phyloP scores from a whole-genome alignment of 1,140 invertebrate species.

The Meteorus sp. region DNA sequence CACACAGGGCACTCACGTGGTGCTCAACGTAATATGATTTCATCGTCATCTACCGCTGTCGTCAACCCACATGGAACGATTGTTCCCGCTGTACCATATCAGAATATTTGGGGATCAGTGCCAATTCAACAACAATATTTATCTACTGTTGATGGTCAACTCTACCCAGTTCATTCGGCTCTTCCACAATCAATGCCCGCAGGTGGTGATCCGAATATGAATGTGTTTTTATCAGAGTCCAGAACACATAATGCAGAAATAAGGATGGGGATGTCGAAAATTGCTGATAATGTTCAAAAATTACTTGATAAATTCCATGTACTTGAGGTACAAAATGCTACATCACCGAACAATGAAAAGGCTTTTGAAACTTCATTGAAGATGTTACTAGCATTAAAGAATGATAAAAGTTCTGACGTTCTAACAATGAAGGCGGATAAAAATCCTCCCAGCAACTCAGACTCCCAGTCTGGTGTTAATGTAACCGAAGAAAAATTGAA shows the following conservation, averaged over 20 bases:
- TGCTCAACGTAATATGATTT: too few relatives aligned
- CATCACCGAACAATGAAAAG: constrained; percentile 37
- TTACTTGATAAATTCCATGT: constrained; percentile 53
- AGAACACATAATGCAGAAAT: constrained; percentile 56
- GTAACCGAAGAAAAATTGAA: constrained; percentile 20
- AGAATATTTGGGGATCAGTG: too few relatives aligned
- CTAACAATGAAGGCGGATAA: neutral
- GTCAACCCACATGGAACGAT: constrained; percentile 31
- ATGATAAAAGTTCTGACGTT: constrained; percentile 5
- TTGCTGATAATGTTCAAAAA: constrained; percentile 57
- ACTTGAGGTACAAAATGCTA: constrained; percentile 48
- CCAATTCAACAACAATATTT: constrained; percentile 41
- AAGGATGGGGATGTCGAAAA: constrained; percentile 54
- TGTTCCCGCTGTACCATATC: constrained; percentile 15
- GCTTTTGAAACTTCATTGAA: constrained; percentile 41
- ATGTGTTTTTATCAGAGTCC: constrained; percentile 53
- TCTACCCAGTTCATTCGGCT: constrained; percentile 37
- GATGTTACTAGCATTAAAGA: constrained; percentile 39
- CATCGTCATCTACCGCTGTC: constrained; percentile 24
- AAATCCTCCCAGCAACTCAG: neutral
- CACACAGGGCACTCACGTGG: too few relatives aligned
- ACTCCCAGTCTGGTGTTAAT: constrained; percentile 7
- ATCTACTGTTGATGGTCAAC: constrained; percentile 39
- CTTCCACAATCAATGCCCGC: constrained; percentile 35
- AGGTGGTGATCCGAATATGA: constrained; percentile 45